A percentile compares a stretch with the other conserved stretches of the same genome.
Conservation (phyloP, 2,113 vertebrate genomes). For the Gobiocypris rarus region DNA sequence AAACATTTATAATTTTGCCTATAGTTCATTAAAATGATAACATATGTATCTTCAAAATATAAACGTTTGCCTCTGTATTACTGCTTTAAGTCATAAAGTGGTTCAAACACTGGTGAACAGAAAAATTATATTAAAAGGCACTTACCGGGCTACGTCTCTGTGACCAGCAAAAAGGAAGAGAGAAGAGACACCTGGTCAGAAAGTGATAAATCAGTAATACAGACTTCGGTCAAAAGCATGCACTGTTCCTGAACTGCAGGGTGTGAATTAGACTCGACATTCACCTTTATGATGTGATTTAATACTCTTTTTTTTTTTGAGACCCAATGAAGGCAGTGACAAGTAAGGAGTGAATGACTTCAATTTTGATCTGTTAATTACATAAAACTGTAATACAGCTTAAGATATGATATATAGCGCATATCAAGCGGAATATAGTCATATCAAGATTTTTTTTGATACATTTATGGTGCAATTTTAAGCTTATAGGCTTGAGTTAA, state of each 20-base stretch:
- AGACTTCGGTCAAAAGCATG: constrained; percentile 60
- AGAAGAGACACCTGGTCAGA: constrained; percentile 99
- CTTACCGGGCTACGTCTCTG: constrained; percentile 99
- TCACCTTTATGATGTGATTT: not conserved
- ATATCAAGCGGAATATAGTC: too few relatives aligned
- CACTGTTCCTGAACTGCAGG: constrained; percentile 1
- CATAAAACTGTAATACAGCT: not conserved
- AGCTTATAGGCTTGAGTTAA: not conserved
- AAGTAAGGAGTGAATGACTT: not conserved
- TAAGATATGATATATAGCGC: not conserved
- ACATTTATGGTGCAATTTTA: not conserved
- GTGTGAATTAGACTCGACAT: not conserved
- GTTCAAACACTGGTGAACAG: not conserved
- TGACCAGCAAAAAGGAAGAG: constrained; percentile 98
- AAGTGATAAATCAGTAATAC: constrained; percentile 88
- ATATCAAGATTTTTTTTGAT: not conserved
- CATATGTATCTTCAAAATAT: not conserved
- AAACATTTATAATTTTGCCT: not conserved
- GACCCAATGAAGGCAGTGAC: not conserved
- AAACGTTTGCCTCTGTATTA: not conserved
- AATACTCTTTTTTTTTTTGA: not conserved
- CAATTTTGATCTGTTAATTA: not conserved
- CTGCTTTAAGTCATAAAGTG: not conserved
- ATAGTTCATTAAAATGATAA: not conserved
- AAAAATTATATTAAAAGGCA: constrained; percentile 46